Evolutionary conservation across 2,888 invertebrate species (phyloP).

Genomic region (Phanerotoma sp.): DNA sequence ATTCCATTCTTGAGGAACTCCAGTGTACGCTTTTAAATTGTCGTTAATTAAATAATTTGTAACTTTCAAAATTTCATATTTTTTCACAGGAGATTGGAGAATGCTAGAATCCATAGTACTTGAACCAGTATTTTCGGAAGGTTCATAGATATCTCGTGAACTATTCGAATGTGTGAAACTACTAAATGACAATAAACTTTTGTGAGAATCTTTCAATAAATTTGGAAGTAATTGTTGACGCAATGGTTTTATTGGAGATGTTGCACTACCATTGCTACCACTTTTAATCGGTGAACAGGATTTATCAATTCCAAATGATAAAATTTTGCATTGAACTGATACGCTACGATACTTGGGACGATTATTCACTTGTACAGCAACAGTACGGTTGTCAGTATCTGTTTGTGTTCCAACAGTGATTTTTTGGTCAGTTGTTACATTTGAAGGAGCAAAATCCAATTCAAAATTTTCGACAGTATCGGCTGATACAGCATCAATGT

Average conservation of each 20-base stretch:
- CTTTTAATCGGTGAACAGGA: conserved; percentile 19
- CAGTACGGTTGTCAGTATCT: conserved; percentile 13
- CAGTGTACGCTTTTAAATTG: conserved; percentile 21
- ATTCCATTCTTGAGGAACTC: conserved; percentile 17
- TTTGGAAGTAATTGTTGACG: conserved; percentile 11
- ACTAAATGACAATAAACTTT: conserved; percentile 16
- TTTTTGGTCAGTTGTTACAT: conserved; percentile 7
- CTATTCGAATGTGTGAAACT: conserved; percentile 15
- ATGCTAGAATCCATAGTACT: conserved; percentile 16
- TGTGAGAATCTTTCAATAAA: conserved; percentile 11
- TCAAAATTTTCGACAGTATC: not conserved
- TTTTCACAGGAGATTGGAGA: conserved; percentile 9
- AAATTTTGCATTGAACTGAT: conserved; percentile 16
- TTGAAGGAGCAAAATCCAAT: not conserved
- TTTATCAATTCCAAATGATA: conserved; percentile 7
- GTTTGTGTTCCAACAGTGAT: conserved; percentile 18
- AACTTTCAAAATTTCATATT: conserved; percentile 10
- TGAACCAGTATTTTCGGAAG: conserved; percentile 13
- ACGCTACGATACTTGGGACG: conserved; percentile 19
- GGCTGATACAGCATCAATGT: not conserved
- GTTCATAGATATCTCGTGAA: conserved; percentile 18
- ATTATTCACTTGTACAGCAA: conserved; percentile 17
- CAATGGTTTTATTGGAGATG: conserved; percentile 8
- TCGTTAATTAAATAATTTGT: conserved; percentile 21
- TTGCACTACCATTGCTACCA: not conserved